Evolutionary conservation across 2,797 vertebrate species (phyloP), one percentile per base, ranked within the genome.

Genomic region (Enteromius mattozi): DNA sequence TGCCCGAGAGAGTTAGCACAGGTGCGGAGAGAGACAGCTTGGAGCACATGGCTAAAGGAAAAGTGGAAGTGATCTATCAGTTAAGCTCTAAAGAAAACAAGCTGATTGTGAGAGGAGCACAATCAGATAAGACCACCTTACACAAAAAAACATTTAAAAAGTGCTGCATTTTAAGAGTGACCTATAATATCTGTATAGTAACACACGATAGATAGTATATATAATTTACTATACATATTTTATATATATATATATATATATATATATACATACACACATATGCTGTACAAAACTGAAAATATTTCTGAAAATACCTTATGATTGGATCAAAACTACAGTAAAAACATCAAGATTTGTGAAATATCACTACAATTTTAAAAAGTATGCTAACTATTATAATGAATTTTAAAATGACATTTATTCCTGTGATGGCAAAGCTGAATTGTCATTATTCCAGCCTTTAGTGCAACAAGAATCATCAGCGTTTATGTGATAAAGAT

Each of bases 1-100:
- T 94, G 94, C 16, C 88, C 78, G 45, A 86, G 86, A 69, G 49
- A 83, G 80, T 24, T 82, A 59, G 79, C 91, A 92, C 90, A 92
- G 92, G 92, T 92, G 92, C 87, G 87, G 85, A 87, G 69, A 89
- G 83, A 79, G 83, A 89, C 83, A 75, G 30, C 12, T 1, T 65
- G 17, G 30, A 79, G n/a, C 27, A 68, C 88, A 86, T 54, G 78
- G 37, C 40, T 65, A 24, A 63, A 30, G 83, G 80, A 86, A 70
- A 42, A 78, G 56, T 61, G 54, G 40, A 84, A 85, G 54, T 70
- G 72, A 81, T 70, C n/a, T 24, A 72, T 68, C 54, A 45, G 59
- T 51, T 63, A 42, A 71, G 14, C 3, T 4, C 12, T n/a, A 17
- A 40, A 51, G 69, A 56, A 49, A 59, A 59, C 49, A 24, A 51